Evolutionary conservation across 2,113 vertebrate genomes (phyloP), one percentile per base, ranked within the genome.

Genomic region (Taurulus bubalis): DNA sequence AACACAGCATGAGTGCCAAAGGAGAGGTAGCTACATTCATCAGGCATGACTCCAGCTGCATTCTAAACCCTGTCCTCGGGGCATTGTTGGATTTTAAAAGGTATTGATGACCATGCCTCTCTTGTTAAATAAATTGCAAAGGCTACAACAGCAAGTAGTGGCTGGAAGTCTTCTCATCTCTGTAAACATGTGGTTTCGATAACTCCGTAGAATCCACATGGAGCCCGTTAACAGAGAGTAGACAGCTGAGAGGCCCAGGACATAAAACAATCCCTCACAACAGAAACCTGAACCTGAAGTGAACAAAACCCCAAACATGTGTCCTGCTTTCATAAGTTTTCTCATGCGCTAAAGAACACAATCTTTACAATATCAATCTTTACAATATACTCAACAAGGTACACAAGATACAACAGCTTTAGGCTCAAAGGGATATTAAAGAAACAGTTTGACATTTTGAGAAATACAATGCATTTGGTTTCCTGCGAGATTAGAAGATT

Each of bases 141-240:
- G n/a, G 4, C 22, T 38, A 34, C 6, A 60, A 53, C 20, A 62
- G 38, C 1, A 49, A 38, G 55, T 6, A 8, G 3, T 30, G 3
- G 26, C 38, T 14, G 9, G 59, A 49, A 68, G 1, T 9, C 12
- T 16, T 72, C 18, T 40, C 42, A 63, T 80, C 28, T 49, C 26
- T 30, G 28, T 24, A 53, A 34, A 66, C 88, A 90, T 76, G 49
- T 87, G 85, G 51, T 56, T 89, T 72, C 40, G 22, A 71, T 87
- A 73, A 4, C 12, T 36, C 20, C 12, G 15, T 26, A 18, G 40
- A 55, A 47, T 70, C 67, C 65, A 67, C 9, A 30, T 20, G 55
- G 62, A 59, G 34, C 0, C 15, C 1, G 18, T 63, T 24, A n/a
- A 42, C 14, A 63, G 18, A 30, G 22, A 4, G 1, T 1, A 28